Evolutionary conservation across 2,888 invertebrate genomes (phyloP).

Genomic region (Pandemis cinnamomeana): DNA sequence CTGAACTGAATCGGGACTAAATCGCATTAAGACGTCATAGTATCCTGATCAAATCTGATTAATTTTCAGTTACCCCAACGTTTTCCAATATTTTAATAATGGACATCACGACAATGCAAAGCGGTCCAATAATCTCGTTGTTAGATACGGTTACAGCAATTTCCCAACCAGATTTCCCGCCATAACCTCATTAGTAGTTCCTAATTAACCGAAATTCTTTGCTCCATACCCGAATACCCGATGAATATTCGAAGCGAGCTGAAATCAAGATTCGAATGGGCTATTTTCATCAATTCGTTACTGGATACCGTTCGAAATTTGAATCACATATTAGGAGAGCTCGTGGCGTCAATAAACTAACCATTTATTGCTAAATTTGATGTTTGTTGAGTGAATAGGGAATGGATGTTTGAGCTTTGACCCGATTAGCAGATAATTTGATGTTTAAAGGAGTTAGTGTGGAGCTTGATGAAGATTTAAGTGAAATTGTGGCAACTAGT

Average conservation of each 20-base stretch:
- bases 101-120: background rate
- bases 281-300: constrained; percentile 1
- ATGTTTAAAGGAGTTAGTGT: background rate
- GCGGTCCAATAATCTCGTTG: background rate
- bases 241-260: background rate
- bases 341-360: background rate
- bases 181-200: background rate
- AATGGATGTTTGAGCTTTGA: background rate
- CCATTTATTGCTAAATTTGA: constrained; percentile 12
- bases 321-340: background rate
- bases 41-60: too few relatives aligned
- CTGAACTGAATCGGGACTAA: too few relatives aligned
- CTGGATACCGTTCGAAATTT: background rate
- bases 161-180: background rate
- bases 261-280: constrained; percentile 3
- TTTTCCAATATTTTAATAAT: too few relatives aligned
- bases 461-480: background rate
- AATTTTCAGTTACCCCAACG: too few relatives aligned
- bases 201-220: constrained; percentile 7
- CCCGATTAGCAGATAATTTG: background rate
- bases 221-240: background rate
- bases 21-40: too few relatives aligned
- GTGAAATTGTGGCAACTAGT: background rate
- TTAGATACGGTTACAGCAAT: background rate
- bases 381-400: constrained; percentile 7